phyloP scores from a whole-genome alignment of 2,888 invertebrate genomes.

The Drosophila antonietae region DNA sequence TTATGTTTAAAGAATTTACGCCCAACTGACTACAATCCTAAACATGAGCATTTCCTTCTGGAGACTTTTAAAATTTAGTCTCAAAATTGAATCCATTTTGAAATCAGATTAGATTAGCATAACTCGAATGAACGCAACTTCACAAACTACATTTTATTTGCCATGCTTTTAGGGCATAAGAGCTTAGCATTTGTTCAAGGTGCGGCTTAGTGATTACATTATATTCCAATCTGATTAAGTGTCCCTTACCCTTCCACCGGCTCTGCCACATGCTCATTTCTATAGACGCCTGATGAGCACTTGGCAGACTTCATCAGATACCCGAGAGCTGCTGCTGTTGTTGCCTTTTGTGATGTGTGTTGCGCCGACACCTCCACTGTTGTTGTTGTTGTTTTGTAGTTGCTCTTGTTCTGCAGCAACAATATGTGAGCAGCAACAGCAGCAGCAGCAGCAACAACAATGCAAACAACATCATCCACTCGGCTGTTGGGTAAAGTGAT shows the following conservation, averaged over 20 bases:
- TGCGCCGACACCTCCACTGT: conserved; percentile 24
- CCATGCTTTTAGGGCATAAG: background rate
- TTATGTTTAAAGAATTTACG: background rate
- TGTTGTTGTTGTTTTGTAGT: conserved; percentile 17
- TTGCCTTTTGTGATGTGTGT: conserved; percentile 38
- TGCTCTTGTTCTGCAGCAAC: conserved; percentile 10
- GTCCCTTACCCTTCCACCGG: background rate
- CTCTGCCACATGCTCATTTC: background rate
- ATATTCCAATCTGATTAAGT: conserved; percentile 36
- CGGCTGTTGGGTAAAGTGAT: conserved; percentile 70
- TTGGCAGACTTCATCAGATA: conserved; percentile 66
- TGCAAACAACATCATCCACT: conserved; percentile 65
- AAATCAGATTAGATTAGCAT: background rate
- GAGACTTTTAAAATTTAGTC: background rate
- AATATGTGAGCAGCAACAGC: conserved; percentile 30
- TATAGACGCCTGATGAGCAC: conserved; percentile 58
- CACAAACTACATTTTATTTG: conserved; percentile 4
- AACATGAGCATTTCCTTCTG: no score
- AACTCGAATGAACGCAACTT: background rate
- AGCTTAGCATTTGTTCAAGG: conserved; percentile 35
- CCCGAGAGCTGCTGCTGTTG: conserved; percentile 26
- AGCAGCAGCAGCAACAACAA: conserved; percentile 17
- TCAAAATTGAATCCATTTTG: background rate
- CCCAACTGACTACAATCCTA: background rate
- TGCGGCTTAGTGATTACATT: conserved; percentile 41